Evolutionary conservation across 1,140 invertebrate species (phyloP).

Genomic region (Orchesella cincta): DNA sequence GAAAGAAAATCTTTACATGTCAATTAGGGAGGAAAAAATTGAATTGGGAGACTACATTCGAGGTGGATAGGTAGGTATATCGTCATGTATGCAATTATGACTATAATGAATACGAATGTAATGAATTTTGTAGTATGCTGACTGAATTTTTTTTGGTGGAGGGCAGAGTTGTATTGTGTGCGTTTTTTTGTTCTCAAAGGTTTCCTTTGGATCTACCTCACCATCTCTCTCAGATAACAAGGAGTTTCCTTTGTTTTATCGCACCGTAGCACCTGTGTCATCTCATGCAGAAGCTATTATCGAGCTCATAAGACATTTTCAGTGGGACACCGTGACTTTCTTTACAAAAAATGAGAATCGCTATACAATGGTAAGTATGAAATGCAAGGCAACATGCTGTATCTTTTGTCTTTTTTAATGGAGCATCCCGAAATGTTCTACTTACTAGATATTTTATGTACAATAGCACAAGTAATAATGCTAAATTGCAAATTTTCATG

Average conservation of each 20-base stretch:
- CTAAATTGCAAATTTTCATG: no score
- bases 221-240: conserved; percentile 79
- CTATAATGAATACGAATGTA: neutral
- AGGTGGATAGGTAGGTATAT: no score
- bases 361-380: conserved; percentile 70
- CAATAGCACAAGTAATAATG: no score
- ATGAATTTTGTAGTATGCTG: neutral
- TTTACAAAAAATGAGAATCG: conserved; percentile 83
- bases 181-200: conserved; percentile 58
- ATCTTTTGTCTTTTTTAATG: neutral
- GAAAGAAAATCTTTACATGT: no score
- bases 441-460: no score
- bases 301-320: conserved; percentile 77
- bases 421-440: no score
- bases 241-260: conserved; percentile 83
- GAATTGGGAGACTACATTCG: no score
- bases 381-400: no score
- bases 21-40: no score
- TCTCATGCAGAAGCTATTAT: conserved; percentile 82
- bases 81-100: no score
- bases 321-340: conserved; percentile 82
- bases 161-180: no score
- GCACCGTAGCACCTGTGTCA: conserved; percentile 81
- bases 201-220: conserved; percentile 82
- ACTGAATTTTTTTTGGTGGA: no score